These are phyloP conservation scores for Styela plicata DNA, from an alignment of 23 tunicate species.

Conservation along the genomic window DNA sequence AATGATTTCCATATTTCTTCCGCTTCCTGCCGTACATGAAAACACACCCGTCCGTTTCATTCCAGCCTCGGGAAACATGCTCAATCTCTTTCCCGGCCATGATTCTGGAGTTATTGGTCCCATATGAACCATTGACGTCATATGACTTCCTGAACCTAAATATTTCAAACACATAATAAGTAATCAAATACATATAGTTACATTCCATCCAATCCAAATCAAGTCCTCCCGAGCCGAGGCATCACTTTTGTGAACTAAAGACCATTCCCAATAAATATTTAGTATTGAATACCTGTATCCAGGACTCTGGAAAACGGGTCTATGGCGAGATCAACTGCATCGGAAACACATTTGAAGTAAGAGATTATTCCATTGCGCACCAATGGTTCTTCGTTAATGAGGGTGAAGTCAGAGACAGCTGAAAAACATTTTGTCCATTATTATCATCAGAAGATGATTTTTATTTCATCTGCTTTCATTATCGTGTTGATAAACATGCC, in stretches of 20 bases:
- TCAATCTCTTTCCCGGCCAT: conserved; percentile 83
- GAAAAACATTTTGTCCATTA: too few species aligned
- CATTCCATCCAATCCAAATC: too few species aligned
- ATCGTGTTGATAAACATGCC: too few species aligned
- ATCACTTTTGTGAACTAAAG: too few species aligned
- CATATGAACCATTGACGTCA: conserved; percentile 44
- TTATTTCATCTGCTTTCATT: too few species aligned
- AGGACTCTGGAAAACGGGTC: conserved; percentile 46
- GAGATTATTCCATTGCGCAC: conserved; percentile 55
- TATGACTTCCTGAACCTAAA: conserved; percentile 71
- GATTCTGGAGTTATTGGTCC: conserved; percentile 72
- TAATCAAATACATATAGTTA: too few species aligned
- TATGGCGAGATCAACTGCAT: conserved; percentile 34
- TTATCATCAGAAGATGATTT: too few species aligned
- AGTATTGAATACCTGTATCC: conserved; percentile 96
- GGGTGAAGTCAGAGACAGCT: conserved; percentile 37
- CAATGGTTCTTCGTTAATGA: conserved; percentile 65
- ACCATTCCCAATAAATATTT: too few species aligned
- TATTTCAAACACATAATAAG: not conserved
- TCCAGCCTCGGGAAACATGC: conserved; percentile 74
- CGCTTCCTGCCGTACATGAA: conserved; percentile 34
- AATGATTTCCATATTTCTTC: not conserved
- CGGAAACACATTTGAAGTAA: conserved; percentile 72
- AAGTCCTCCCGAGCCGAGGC: too few species aligned
- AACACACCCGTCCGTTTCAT: conserved; percentile 70